Base-by-base conservation (phyloP, 64 coral and sea anemone genomes). In the Stylophora pistillata region DNA sequence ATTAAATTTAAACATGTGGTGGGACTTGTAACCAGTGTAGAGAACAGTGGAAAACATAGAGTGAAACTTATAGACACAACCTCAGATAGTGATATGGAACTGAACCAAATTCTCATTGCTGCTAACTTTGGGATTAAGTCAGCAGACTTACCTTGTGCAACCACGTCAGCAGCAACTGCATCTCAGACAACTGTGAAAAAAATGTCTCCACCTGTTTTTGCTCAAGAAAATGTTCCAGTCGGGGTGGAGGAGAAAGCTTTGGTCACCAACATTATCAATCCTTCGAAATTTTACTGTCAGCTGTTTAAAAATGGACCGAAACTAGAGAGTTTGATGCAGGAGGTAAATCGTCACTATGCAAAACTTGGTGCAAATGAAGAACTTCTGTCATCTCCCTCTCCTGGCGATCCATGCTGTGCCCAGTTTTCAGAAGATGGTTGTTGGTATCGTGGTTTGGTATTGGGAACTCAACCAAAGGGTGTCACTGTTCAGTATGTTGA, bases 1-100 rank as follows among this genome's bases (percentile, higher is more conserved):
- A 93, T 94, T 12, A 93, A 85, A 20, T 73, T 88, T n/a, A 99
- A 99, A 33, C 97, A 99, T 56, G 83, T 99, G 75, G 93, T 99
- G 47, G 88, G 69, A 18, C 80, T 90, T 14, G 62, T 99, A 69
- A 85, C 64, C 29, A 79, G 60, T 4, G 59, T 76, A 30, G 63
- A 91, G 61, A 56, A 20, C 58, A 87, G 95, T 58, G 93, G 90
- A 37, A 81, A 89, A 55, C 89, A 97, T 55, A 58, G 89, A 65
- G 90, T 99, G 1, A 93, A 90, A 73, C 91, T 99, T 31, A 89
- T 88, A 55, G 97, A 99, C 32, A 99, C 93, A 37, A 95, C 97
- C 53, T 86, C 90, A 18, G 97, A 95, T 72, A 86, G 90, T n/a
- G 88, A 95, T 32, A 86, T 97, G 83, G 89, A 93, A 53, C 69